Conservation (phyloP, 2,888 invertebrate species). For the Campaea margaritaria region DNA sequence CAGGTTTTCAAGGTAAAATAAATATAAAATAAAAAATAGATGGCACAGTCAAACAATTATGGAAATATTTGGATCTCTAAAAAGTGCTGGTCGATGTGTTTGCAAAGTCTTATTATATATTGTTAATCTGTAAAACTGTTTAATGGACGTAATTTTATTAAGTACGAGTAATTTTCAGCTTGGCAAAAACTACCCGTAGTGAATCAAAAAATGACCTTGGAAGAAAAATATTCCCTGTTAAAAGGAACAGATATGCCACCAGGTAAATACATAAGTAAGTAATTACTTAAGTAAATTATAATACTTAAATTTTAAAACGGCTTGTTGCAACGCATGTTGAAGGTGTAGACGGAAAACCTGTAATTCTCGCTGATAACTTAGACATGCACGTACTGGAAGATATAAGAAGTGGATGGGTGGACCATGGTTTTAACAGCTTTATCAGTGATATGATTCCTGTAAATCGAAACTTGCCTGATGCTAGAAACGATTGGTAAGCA, state of each 20-base stretch:
- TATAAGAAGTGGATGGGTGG: slow-evolving; percentile 96
- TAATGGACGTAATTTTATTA: too few relatives aligned
- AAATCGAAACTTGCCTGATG: slow-evolving; percentile 94
- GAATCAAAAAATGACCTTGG: slow-evolving; percentile 39
- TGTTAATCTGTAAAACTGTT: too few relatives aligned
- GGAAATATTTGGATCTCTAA: too few relatives aligned
- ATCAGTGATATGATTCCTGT: slow-evolving; percentile 97
- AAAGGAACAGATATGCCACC: slow-evolving; percentile 54
- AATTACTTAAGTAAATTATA: too few relatives aligned
- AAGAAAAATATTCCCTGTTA: slow-evolving; percentile 51
- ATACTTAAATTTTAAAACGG: too few relatives aligned
- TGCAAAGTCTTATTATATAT: too few relatives aligned
- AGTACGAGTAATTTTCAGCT: slow-evolving; percentile 45
- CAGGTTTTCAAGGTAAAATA: too few relatives aligned
- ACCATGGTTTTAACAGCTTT: slow-evolving; percentile 99
- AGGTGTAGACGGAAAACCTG: slow-evolving; percentile 88
- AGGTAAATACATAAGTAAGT: slow-evolving; percentile 53
- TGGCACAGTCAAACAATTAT: too few relatives aligned
- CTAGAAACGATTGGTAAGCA: slow-evolving; percentile 93
- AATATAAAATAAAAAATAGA: too few relatives aligned
- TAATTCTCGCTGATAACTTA: slow-evolving; percentile 90
- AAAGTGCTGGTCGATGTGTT: too few relatives aligned
- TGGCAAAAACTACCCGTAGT: slow-evolving; percentile 55
- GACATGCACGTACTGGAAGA: slow-evolving; percentile 91
- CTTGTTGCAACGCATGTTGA: not conserved